phyloP scores from a whole-genome alignment of 2,113 vertebrate genomes.

The Peucedramus taeniatus region DNA sequence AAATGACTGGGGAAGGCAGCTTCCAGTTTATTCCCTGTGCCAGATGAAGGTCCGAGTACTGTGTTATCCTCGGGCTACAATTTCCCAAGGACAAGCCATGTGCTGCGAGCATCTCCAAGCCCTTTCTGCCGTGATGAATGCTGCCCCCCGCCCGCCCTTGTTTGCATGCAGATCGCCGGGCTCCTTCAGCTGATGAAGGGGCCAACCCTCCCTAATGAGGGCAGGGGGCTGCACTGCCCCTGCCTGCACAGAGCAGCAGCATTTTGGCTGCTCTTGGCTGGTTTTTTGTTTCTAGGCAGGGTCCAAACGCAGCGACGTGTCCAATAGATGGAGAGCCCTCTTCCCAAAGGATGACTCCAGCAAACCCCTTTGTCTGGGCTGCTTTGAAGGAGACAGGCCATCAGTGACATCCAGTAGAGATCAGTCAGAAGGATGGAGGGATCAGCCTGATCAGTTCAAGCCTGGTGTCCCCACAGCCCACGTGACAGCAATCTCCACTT shows the following conservation, averaged over 20 bases:
- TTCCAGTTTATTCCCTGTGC: constrained; percentile 62
- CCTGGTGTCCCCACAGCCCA: background rate
- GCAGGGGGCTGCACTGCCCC: background rate
- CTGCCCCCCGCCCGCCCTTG: background rate
- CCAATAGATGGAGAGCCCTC: background rate
- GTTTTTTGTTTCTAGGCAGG: background rate
- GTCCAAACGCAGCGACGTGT: fast-evolving
- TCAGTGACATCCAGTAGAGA: background rate
- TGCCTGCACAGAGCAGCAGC: background rate
- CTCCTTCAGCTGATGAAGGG: constrained; percentile 66
- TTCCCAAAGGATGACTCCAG: background rate
- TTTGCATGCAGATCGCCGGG: constrained; percentile 57
- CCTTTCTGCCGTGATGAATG: constrained; percentile 50
- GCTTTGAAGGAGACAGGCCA: background rate
- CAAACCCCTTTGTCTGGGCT: background rate
- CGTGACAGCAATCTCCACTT: background rate
- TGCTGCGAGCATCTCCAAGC: constrained; percentile 44
- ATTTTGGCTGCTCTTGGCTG: background rate
- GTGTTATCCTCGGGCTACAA: constrained; percentile 71
- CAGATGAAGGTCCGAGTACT: constrained; percentile 62
- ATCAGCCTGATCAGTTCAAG: fast-evolving
- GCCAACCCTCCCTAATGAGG: background rate
- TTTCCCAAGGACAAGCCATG: constrained; percentile 72
- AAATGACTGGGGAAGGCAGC: constrained; percentile 59
- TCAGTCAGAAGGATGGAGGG: background rate